phyloP scores from a whole-genome alignment of 37 sponge, comb jelly and placozoan genomes.

The Crambe crambe region DNA sequence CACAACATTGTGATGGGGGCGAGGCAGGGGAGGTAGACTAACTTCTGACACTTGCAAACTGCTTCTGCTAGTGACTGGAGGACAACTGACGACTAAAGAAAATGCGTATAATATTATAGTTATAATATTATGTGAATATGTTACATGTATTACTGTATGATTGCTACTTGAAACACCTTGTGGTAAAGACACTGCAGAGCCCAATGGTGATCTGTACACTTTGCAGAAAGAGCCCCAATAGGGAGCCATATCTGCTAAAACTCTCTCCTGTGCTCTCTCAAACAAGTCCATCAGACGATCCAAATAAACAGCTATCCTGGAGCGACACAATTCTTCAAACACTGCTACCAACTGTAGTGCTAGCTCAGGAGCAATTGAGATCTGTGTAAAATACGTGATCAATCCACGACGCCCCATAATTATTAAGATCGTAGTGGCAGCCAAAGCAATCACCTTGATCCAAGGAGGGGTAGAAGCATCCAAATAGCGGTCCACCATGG shows the following conservation, averaged over 20 bases:
- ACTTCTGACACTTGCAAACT: neutral
- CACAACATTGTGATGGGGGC: neutral
- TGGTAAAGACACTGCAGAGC: neutral
- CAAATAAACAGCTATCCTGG: neutral
- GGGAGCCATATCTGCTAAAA: slow-evolving; percentile 13
- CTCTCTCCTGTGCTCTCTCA: neutral
- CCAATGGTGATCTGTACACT: neutral
- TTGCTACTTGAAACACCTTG: neutral
- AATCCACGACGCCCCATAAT: too few species aligned
- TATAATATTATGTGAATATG: neutral
- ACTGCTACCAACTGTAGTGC: slow-evolving; percentile 14
- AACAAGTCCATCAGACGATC: slow-evolving; percentile 5
- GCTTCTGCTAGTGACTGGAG: neutral
- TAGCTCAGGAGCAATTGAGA: neutral
- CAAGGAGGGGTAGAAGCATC: slow-evolving; percentile 28
- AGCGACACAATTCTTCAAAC: neutral
- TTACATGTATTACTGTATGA: neutral
- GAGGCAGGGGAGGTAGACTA: neutral
- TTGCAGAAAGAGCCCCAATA: slow-evolving; percentile 31
- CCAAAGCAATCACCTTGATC: slow-evolving; percentile 5
- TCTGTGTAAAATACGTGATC: slow-evolving; percentile 16
- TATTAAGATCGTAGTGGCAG: too few species aligned
- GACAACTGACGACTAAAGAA: neutral
- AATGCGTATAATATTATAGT: neutral
- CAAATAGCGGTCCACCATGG: slow-evolving; percentile 19